These are phyloP conservation scores for Onychomys torridus DNA, from an alignment of 2,797 vertebrate genomes.

Conservation along the genomic window DNA sequence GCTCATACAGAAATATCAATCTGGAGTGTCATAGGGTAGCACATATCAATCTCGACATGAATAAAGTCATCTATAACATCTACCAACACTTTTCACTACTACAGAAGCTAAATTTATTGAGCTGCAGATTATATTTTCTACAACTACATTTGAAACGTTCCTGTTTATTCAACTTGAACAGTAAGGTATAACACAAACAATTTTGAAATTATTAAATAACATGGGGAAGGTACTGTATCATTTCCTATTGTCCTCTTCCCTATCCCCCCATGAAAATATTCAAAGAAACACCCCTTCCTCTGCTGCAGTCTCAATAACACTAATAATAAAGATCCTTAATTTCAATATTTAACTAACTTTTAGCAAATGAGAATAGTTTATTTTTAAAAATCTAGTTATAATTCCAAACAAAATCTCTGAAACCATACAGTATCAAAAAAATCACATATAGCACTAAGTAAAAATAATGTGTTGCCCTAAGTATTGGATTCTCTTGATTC, in stretches of 20 bases:
- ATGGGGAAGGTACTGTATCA: background rate
- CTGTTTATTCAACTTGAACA: conserved; percentile 7
- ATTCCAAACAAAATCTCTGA: background rate
- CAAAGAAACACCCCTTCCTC: background rate
- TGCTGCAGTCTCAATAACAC: background rate
- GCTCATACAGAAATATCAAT: background rate
- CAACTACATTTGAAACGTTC: background rate
- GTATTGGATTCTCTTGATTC: background rate
- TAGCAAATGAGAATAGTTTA: conserved; percentile 6
- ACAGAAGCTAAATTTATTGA: conserved; percentile 25
- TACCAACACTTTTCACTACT: background rate
- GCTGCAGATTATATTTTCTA: conserved; percentile 24
- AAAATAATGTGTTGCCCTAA: background rate
- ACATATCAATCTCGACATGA: background rate
- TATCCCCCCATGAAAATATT: background rate
- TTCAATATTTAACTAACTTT: background rate
- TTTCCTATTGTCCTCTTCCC: background rate
- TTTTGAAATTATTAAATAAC: background rate
- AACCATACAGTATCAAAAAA: background rate
- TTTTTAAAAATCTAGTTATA: conserved; percentile 2
- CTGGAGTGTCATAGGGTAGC: background rate
- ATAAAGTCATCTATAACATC: background rate
- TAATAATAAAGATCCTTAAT: background rate
- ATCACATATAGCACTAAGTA: background rate
- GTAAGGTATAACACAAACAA: conserved; percentile 2